Evolutionary conservation across 2,113 vertebrate species (phyloP).

Genomic region (Esox niger): DNA sequence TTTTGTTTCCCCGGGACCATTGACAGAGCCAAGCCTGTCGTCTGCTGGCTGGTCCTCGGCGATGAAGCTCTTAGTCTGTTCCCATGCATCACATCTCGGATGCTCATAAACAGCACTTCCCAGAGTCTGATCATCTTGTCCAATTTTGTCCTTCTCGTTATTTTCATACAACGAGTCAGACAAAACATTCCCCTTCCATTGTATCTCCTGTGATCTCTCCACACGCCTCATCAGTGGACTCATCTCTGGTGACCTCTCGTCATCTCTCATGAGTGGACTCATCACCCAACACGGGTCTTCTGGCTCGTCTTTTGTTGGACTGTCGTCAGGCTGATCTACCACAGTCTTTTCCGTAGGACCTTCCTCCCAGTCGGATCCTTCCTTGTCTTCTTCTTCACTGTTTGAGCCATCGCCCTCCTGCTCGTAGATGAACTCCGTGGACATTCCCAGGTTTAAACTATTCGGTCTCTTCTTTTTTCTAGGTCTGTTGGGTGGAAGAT

Average conservation of each 20-base stretch:
- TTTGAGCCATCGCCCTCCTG: constrained; percentile 56
- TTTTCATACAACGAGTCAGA: constrained; percentile 33
- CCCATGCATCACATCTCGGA: constrained; percentile 3
- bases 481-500: constrained; percentile 41
- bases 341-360: constrained; percentile 20
- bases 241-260: constrained; percentile 20
- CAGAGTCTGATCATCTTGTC: constrained; percentile 34
- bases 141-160: constrained; percentile 37
- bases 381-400: constrained; percentile 61
- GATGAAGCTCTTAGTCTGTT: constrained; percentile 39
- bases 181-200: constrained; percentile 19
- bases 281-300: constrained; percentile 2
- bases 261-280: constrained; percentile 31
- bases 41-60: constrained; percentile 31
- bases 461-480: constrained; percentile 68
- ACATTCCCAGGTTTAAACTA: constrained; percentile 70
- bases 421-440: constrained; percentile 59
- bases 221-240: constrained; percentile 31
- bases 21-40: constrained; percentile 47
- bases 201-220: constrained; percentile 17
- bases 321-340: constrained; percentile 24
- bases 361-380: constrained; percentile 56
- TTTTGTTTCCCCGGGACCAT: constrained; percentile 58
- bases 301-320: constrained; percentile 4
- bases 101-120: constrained; percentile 16